These are phyloP conservation scores for Peromyscus eremicus DNA, from an alignment of 2,797 vertebrate species.

Conservation along the genomic window DNA sequence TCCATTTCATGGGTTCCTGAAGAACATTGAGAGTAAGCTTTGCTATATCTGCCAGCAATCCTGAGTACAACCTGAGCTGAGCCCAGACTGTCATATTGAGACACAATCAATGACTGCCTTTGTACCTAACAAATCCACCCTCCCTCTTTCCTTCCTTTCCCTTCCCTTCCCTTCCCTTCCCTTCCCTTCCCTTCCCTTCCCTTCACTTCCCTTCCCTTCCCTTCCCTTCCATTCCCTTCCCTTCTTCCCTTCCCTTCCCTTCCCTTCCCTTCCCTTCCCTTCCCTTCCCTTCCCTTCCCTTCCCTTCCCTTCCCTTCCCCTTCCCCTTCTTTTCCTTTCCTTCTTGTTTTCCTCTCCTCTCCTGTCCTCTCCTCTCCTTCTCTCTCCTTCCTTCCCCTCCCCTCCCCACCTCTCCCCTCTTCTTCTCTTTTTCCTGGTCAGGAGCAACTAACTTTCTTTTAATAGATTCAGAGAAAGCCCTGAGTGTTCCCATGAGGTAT, in stretches of 20 bases:
- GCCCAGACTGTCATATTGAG: background rate
- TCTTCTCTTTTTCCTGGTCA: background rate
- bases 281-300: no score
- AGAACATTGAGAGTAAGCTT: background rate
- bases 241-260: no score
- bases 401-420: background rate
- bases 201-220: background rate
- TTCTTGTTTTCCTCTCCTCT: no score
- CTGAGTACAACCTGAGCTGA: background rate
- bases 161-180: fast-evolving
- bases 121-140: background rate
- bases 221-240: no score
- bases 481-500: background rate
- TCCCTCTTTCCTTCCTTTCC: background rate
- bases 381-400: no score
- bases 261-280: no score
- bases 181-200: fast-evolving
- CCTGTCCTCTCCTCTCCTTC: no score
- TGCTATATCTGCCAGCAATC: background rate
- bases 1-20: background rate
- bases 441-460: background rate
- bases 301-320: no score
- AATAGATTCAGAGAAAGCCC: background rate
- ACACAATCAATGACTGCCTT: background rate
- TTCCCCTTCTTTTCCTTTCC: no score